phyloP scores from a whole-genome alignment of 2,797 vertebrate species.

The Trachops cirrhosus region DNA sequence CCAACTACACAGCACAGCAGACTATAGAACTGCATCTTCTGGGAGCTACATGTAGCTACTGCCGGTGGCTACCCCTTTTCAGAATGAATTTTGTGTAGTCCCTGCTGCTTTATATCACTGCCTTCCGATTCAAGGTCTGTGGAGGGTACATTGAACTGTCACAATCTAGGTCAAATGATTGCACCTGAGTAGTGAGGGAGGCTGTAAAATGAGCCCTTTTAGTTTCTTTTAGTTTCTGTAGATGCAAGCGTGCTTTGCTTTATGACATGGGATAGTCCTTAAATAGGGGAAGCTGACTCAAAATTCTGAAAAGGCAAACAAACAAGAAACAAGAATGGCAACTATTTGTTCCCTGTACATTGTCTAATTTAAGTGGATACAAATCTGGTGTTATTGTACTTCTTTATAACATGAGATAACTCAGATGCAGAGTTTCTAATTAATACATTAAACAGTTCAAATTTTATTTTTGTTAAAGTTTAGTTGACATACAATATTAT shows the following conservation, averaged over 20 bases:
- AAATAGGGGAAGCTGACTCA: neutral
- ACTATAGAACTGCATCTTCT: neutral
- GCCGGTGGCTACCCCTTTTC: neutral
- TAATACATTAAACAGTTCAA: neutral
- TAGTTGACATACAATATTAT: neutral
- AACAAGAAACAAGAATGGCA: neutral
- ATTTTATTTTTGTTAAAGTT: neutral
- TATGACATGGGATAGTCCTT: neutral
- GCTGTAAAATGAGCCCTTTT: neutral
- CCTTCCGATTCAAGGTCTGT: neutral
- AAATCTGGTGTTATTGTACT: neutral
- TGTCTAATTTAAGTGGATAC: neutral
- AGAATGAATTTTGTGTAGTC: neutral
- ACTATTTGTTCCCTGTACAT: neutral
- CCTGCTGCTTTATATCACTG: neutral
- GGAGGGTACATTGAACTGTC: neutral
- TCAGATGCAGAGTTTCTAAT: neutral
- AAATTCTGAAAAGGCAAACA: slow-evolving; percentile 5
- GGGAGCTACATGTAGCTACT: neutral
- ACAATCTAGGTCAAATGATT: neutral
- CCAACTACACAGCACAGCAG: neutral
- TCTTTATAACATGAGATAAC: neutral
- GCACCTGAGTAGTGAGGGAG: neutral
- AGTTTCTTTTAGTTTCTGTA: neutral
- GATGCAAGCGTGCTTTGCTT: neutral